phyloP scores from a whole-genome alignment of 2,888 invertebrate genomes.

The Melanostoma scalare region DNA sequence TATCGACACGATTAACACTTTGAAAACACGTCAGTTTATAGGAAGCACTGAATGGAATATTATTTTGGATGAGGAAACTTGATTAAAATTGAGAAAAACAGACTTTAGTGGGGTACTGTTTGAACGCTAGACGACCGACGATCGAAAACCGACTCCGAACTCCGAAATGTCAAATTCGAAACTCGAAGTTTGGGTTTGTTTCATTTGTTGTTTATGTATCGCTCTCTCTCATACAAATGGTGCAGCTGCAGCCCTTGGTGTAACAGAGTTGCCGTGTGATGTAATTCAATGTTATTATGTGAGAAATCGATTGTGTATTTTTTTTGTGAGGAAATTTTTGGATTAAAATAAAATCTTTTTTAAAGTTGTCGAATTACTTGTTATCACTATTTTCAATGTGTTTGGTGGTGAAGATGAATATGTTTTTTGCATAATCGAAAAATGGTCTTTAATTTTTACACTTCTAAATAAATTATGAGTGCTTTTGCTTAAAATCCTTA shows the following conservation, averaged over 20 bases:
- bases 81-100: conserved; percentile 56
- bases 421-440: no score
- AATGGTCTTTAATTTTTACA: no score
- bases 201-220: conserved; percentile 32
- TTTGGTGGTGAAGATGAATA: no score
- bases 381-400: no score
- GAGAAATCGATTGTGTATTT: no score
- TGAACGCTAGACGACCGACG: conserved; percentile 58
- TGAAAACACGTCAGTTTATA: conserved; percentile 30
- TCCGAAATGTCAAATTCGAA: conserved; percentile 69
- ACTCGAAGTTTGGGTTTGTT: conserved; percentile 57
- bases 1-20: conserved; percentile 27
- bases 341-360: no score
- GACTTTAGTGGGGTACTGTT: conserved; percentile 46
- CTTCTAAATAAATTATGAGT: no score
- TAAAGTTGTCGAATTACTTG: no score
- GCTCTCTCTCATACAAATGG: conserved; percentile 26
- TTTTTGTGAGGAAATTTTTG: no score
- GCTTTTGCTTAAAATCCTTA: no score
- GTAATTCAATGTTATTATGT: not conserved
- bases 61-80: conserved; percentile 28
- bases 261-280: conserved; percentile 15
- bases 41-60: conserved; percentile 32
- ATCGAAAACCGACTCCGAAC: conserved; percentile 71
- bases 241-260: conserved; percentile 14